Percentiles rank a stretch among this genome's conserved stretches.
These are phyloP conservation scores for Parasteatoda lunata DNA, from an alignment of 2,888 invertebrate genomes.

Conservation along the genomic window DNA sequence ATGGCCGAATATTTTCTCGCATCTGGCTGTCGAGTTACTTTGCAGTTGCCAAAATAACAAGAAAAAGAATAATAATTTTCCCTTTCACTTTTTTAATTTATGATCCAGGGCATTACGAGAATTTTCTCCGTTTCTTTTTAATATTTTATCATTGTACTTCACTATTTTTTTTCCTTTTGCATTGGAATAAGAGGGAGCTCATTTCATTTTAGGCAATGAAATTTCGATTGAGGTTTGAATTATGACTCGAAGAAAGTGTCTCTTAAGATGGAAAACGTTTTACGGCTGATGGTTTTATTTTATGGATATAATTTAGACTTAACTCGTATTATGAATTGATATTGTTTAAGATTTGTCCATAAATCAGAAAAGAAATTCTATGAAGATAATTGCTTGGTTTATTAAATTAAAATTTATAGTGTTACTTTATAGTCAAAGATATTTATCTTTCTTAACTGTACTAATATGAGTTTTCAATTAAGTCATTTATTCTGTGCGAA, in stretches of 20 bases:
- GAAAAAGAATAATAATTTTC: constrained; percentile 40
- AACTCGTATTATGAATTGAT: too few species aligned
- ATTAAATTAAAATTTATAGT: too few species aligned
- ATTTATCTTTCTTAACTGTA: too few species aligned
- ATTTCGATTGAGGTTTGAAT: not conserved
- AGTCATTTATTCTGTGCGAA: too few species aligned
- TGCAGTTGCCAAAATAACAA: constrained; percentile 25
- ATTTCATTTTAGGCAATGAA: constrained; percentile 1
- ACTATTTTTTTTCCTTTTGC: not conserved
- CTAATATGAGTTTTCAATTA: too few species aligned
- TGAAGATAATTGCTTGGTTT: too few species aligned
- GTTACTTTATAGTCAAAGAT: too few species aligned
- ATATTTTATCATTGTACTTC: not conserved
- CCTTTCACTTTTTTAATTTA: constrained; percentile 44
- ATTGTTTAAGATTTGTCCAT: too few species aligned
- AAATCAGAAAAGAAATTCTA: too few species aligned
- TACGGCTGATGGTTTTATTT: too few species aligned
- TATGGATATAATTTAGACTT: too few species aligned
- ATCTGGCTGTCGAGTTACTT: constrained; percentile 32
- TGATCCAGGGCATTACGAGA: not conserved
- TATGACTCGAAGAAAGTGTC: not conserved
- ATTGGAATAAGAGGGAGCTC: not conserved
- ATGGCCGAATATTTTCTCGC: constrained; percentile 38
- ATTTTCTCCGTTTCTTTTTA: not conserved
- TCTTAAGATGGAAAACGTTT: too few species aligned